Evolutionary conservation across 2,113 vertebrate genomes (phyloP).

Genomic region (Prionailurus bengalensis): DNA sequence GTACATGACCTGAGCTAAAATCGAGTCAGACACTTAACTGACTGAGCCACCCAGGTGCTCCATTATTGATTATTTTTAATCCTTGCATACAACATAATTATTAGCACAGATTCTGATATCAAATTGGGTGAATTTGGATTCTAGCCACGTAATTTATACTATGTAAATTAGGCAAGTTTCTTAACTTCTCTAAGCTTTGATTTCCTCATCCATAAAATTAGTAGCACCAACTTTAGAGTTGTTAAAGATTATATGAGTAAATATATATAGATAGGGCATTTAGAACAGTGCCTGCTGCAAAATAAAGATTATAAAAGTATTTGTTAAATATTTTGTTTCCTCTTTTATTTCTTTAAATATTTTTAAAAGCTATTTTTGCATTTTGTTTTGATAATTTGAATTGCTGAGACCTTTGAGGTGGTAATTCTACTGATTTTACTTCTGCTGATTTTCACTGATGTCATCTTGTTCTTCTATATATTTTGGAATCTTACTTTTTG

Average conservation of each 20-base stretch:
- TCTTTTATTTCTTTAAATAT: not conserved
- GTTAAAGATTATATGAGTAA: not conserved
- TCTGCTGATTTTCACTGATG: not conserved
- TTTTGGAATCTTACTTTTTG: not conserved
- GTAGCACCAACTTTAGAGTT: not conserved
- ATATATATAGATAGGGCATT: not conserved
- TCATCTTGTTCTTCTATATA: not conserved
- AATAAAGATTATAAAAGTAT: not conserved
- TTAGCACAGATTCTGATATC: not conserved
- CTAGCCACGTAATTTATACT: not conserved
- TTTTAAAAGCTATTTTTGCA: not conserved
- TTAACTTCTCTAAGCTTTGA: not conserved
- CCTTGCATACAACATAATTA: not conserved
- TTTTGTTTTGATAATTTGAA: not conserved
- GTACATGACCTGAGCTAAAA: too few relatives aligned
- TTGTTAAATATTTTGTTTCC: not conserved
- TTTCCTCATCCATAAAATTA: not conserved
- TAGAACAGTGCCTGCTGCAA: not conserved
- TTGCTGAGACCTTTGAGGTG: not conserved
- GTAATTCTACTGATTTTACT: not conserved
- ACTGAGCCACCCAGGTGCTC: too few relatives aligned
- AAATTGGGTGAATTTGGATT: not conserved
- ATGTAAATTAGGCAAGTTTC: not conserved
- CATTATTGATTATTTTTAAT: not conserved
- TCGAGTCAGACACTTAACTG: too few relatives aligned